These are phyloP conservation scores for Drosophila albomicans DNA, from an alignment of 1,140 invertebrate genomes.

Conservation along the genomic window DNA sequence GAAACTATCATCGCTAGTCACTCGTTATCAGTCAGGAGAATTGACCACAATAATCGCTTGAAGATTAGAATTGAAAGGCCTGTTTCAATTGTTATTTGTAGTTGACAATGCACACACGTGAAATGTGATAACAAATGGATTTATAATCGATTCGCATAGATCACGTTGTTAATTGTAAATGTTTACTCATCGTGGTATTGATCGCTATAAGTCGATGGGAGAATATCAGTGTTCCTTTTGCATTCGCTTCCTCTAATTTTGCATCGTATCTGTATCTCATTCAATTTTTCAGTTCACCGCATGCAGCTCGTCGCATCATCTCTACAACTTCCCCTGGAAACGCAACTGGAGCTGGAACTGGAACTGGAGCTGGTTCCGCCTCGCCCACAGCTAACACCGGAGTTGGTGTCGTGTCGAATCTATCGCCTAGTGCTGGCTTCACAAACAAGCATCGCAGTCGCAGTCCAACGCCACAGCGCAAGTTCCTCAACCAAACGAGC, in stretches of 20 bases:
- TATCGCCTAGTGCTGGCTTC: slow-evolving; percentile 37
- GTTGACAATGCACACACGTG: background rate
- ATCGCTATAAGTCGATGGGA: background rate
- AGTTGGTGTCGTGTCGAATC: slow-evolving; percentile 11
- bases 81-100: background rate
- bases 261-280: background rate
- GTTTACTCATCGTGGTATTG: background rate
- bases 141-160: background rate
- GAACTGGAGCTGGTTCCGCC: slow-evolving; percentile 3
- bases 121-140: background rate
- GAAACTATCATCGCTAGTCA: background rate
- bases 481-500: slow-evolving; percentile 71
- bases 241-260: background rate
- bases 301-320: slow-evolving; percentile 76
- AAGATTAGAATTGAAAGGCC: background rate
- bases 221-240: too few species aligned
- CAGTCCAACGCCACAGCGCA: slow-evolving; percentile 86
- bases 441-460: slow-evolving; percentile 85
- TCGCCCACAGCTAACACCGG: slow-evolving; percentile 10
- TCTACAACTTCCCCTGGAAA: slow-evolving; percentile 21
- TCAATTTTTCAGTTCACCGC: slow-evolving; percentile 68
- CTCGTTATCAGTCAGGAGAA: background rate
- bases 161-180: background rate
- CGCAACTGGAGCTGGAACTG: slow-evolving; percentile 18
- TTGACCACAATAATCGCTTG: background rate